These are phyloP conservation scores for Pristis pectinata DNA, from an alignment of 2,797 vertebrate species.

Conservation along the genomic window DNA sequence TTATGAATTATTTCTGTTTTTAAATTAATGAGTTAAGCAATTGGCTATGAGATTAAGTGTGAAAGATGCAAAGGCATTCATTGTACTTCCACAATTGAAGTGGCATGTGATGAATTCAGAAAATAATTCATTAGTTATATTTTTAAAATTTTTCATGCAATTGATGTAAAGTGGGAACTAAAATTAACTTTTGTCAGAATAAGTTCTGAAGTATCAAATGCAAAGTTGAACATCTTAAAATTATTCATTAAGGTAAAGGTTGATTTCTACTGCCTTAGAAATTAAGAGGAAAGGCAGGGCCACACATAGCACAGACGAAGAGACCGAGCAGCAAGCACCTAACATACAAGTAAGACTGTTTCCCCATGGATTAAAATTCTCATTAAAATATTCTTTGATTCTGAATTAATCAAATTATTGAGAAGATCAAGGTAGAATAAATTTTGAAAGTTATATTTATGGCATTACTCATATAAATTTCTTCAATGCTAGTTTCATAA, in stretches of 20 bases:
- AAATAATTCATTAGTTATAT: neutral
- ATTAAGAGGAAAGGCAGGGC: neutral
- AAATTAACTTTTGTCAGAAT: too few relatives aligned
- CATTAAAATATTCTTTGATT: neutral
- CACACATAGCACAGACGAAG: neutral
- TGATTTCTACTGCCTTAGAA: neutral
- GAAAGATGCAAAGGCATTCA: neutral
- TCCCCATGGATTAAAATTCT: neutral
- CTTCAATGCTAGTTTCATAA: neutral
- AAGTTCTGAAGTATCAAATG: neutral
- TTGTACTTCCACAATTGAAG: neutral
- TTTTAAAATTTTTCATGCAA: too few relatives aligned
- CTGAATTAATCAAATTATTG: neutral
- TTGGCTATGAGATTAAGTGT: neutral
- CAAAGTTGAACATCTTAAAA: too few relatives aligned
- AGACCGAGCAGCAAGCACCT: neutral
- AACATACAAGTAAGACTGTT: neutral
- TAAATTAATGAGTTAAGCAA: neutral
- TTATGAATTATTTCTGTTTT: neutral
- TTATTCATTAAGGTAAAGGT: neutral
- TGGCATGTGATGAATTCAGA: neutral
- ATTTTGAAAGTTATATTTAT: neutral
- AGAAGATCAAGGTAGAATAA: neutral
- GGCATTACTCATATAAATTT: neutral
- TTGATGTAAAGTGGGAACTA: too few relatives aligned